These are phyloP conservation scores for Epinephelus moara DNA, from an alignment of 2,113 vertebrate genomes.

Conservation along the genomic window DNA sequence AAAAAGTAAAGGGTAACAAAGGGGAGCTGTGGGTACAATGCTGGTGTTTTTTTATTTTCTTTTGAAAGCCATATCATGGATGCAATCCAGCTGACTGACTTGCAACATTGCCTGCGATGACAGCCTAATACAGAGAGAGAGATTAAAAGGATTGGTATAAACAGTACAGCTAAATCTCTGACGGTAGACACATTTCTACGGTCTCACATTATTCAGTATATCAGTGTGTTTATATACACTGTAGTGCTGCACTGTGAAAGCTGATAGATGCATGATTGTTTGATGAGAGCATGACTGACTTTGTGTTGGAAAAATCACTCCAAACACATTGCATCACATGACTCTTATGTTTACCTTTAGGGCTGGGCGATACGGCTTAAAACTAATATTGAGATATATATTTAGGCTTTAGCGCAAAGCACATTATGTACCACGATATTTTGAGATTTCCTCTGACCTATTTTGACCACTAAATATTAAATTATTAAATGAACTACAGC, in stretches of 20 bases:
- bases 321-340: too few relatives aligned
- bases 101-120: conserved; percentile 5
- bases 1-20: conserved; percentile 14
- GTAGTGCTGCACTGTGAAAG: background rate
- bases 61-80: conserved; percentile 18
- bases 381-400: too few relatives aligned
- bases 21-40: background rate
- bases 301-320: too few relatives aligned
- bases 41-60: background rate
- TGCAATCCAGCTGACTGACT: conserved; percentile 21
- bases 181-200: background rate
- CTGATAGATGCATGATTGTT: background rate
- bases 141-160: conserved; percentile 33
- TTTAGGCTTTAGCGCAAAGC: too few relatives aligned
- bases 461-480: too few relatives aligned
- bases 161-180: background rate
- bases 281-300: background rate
- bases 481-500: too few relatives aligned
- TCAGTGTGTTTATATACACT: too few relatives aligned
- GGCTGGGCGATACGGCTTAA: too few relatives aligned
- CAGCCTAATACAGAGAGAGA: conserved; percentile 10
- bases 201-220: background rate
- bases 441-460: too few relatives aligned
- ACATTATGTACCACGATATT: too few relatives aligned
- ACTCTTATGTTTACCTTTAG: too few relatives aligned